phyloP scores from a whole-genome alignment of 1,140 invertebrate genomes.

The Chymomyza costata region DNA sequence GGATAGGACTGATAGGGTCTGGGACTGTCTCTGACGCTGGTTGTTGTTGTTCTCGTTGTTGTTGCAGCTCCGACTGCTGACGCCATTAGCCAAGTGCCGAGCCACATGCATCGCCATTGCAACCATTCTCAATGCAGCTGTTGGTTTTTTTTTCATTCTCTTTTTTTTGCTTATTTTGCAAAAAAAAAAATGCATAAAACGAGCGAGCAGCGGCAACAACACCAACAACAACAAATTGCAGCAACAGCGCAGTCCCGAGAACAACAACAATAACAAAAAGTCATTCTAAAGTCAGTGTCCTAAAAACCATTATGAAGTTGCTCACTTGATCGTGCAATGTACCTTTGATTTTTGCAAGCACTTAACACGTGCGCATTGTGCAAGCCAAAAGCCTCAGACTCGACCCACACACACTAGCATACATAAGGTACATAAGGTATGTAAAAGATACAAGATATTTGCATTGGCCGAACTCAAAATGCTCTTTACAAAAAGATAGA shows the following conservation, averaged over 20 bases:
- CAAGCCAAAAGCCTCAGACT: not conserved
- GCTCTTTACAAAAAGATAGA: no score
- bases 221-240: not conserved
- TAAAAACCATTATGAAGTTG: conserved; percentile 69
- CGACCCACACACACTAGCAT: no score
- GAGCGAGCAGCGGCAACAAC: no score
- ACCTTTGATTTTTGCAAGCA: conserved; percentile 47
- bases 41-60: not conserved
- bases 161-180: no score
- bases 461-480: no score
- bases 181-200: no score
- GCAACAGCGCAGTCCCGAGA: not conserved
- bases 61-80: conserved; percentile 1
- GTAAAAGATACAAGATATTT: no score
- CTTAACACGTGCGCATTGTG: conserved; percentile 30
- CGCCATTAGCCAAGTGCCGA: not conserved
- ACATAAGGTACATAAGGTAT: no score
- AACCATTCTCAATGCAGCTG: no score
- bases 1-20: no score
- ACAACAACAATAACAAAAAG: conserved; percentile 5
- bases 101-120: no score
- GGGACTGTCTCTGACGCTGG: conserved; percentile 22
- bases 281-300: conserved; percentile 68
- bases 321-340: conserved; percentile 75
- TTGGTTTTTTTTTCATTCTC: no score